These are phyloP conservation scores for Chymomyza caudatula DNA, from an alignment of 2,888 invertebrate species.

Conservation along the genomic window DNA sequence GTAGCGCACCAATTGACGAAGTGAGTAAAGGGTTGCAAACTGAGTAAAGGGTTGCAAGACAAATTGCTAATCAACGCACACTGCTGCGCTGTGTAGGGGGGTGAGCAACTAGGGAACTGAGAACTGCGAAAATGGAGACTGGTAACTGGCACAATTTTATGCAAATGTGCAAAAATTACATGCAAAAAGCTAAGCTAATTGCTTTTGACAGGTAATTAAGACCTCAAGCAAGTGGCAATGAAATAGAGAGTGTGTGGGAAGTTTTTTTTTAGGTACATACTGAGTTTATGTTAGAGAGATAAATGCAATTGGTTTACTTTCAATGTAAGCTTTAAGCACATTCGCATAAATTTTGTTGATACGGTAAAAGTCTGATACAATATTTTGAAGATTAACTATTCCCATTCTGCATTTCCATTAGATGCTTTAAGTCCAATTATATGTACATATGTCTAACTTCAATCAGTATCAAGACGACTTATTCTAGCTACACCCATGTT, in stretches of 20 bases:
- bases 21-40: neutral
- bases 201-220: constrained; percentile 65
- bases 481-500: no score
- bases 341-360: no score
- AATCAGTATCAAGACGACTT: no score
- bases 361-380: no score
- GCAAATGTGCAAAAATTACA: constrained; percentile 45
- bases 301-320: neutral
- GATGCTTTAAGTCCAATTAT: no score
- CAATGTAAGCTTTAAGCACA: no score
- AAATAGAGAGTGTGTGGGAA: neutral
- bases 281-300: neutral
- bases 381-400: no score
- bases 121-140: neutral
- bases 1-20: neutral
- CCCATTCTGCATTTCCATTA: no score
- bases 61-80: neutral
- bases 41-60: neutral
- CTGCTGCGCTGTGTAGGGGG: neutral
- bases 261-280: neutral
- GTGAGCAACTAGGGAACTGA: neutral
- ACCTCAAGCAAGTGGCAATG: neutral
- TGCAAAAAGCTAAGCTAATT: constrained; percentile 43
- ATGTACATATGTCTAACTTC: no score
- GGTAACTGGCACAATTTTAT: constrained; percentile 39